phyloP scores from a whole-genome alignment of 2,888 invertebrate species.

The Prosapia bicincta region DNA sequence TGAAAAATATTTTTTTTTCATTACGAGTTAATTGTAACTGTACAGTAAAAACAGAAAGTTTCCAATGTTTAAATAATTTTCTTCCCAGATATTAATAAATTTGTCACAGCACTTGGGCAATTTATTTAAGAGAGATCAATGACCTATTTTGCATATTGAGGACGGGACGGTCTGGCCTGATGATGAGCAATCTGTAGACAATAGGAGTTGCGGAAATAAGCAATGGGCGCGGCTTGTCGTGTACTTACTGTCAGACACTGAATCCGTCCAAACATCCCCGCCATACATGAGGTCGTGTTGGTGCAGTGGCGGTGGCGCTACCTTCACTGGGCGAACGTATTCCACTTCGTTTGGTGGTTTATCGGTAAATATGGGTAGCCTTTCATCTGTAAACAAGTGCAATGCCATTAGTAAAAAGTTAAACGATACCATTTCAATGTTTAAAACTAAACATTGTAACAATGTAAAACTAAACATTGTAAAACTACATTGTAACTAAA shows the following conservation, averaged over 20 bases:
- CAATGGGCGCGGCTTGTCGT: background rate
- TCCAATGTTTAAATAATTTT: no score
- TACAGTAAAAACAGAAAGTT: no score
- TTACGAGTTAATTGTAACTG: no score
- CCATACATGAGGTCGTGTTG: slow-evolving; percentile 57
- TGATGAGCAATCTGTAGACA: background rate
- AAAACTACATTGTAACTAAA: no score
- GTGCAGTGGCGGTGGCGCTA: slow-evolving; percentile 53
- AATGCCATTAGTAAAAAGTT: no score
- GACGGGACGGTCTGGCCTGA: background rate
- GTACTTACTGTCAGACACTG: background rate
- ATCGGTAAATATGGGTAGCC: background rate
- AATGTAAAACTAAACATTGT: no score
- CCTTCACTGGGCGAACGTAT: slow-evolving; percentile 56
- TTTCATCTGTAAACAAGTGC: background rate
- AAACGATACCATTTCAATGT: no score
- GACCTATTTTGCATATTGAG: background rate
- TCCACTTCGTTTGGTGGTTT: slow-evolving; percentile 43
- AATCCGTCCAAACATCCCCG: slow-evolving; percentile 36
- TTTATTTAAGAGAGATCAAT: background rate
- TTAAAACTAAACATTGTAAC: no score
- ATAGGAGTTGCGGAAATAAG: background rate
- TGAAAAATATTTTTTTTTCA: no score
- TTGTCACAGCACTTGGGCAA: no score
- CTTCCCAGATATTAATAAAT: no score